Base-by-base conservation (phyloP, 1,140 invertebrate genomes). In the Trichonephila inaurata region DNA sequence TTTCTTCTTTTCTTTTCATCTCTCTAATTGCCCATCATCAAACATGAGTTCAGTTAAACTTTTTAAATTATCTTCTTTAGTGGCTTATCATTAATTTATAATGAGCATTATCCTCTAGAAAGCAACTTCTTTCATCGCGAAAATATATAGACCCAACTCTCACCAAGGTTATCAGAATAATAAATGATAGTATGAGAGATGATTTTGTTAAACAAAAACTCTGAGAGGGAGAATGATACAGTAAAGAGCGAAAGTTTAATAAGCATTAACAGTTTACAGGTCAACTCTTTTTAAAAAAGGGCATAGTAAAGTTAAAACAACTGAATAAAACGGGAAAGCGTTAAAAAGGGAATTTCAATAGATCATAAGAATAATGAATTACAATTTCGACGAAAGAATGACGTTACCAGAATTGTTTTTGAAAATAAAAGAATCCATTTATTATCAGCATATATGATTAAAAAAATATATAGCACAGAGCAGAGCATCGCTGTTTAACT, bases 401-500 rank as follows among this genome's bases (percentile, higher is more conserved):
- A 69, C 24, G 66, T 69, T 24, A 69, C 66, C 24, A 69, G n/a
- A 69, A 24, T 24, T n/a, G 24, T 69, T 69, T 69, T 24, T 21
- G 12, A 69, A 69, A 69, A 24, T 69, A 69, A 69, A n/a, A 69
- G 66, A 28, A 69, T 24, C 66, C 66, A 69, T 69, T 69, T 69
- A 69, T 69, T 69, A 69, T 69, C 66, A 69, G n/a, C 66, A 24
- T n/a, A 21, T 69, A 8, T 24, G 21, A 3, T 24, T n/a, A 69
- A 69, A 66, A 69, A 69, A n/a, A 24, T 6, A 69, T 12, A 69
- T 21, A 69, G 66, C 66, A 24, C 66, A 69, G 10, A 12, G 14
- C n/a, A 10, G 24, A 6, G 66, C 0, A 69, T 69, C 7, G 51
- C 10, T 10, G 10, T 51, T 51, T 51, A 51, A 10, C 7, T 51